phyloP scores from a whole-genome alignment of 2,113 vertebrate genomes.

The Lycocorax pyrrhopterus region DNA sequence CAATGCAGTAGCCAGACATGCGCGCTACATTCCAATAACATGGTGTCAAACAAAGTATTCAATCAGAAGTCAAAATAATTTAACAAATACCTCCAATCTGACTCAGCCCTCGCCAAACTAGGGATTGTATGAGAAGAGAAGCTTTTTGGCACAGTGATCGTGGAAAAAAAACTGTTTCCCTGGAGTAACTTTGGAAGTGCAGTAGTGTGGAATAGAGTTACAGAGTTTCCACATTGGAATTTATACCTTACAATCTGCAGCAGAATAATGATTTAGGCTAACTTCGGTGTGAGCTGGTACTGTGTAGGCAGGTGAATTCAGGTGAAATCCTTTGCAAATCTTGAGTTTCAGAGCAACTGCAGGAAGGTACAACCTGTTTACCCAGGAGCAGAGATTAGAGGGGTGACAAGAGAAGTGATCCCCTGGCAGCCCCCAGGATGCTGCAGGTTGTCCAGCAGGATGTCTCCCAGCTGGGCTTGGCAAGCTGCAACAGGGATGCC shows the following conservation, averaged over 20 bases:
- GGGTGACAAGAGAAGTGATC: neutral
- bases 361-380: neutral
- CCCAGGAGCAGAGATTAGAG: neutral
- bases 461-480: neutral
- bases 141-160: neutral
- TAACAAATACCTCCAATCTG: neutral
- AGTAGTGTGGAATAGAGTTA: neutral
- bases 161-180: neutral
- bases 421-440: neutral
- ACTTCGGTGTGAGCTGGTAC: neutral
- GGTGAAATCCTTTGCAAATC: neutral
- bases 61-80: neutral
- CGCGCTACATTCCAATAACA: rapidly evolving
- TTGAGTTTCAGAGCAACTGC: neutral
- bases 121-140: neutral
- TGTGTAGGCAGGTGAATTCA: neutral
- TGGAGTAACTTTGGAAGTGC: neutral
- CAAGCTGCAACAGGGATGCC: neutral
- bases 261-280: neutral
- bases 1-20: neutral
- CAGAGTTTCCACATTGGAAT: neutral
- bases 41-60: neutral
- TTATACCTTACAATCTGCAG: neutral
- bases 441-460: neutral
- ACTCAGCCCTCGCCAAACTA: neutral